These are phyloP conservation scores for Aromia moschata DNA, from an alignment of 2,888 invertebrate genomes.

Conservation along the genomic window DNA sequence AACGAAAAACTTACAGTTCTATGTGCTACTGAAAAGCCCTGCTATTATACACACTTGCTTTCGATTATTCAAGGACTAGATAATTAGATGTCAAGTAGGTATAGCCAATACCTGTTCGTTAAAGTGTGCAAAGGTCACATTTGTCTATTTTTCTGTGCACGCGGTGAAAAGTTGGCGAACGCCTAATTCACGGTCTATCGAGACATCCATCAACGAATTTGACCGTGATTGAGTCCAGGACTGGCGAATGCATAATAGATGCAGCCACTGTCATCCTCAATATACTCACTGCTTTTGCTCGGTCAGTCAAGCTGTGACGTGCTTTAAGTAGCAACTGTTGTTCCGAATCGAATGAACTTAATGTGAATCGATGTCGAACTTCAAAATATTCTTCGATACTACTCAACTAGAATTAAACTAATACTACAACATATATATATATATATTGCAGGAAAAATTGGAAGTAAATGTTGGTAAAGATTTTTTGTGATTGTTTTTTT, in stretches of 20 bases:
- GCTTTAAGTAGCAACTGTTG: conserved; percentile 21
- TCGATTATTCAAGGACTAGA: conserved; percentile 10
- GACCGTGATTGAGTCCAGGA: conserved; percentile 53
- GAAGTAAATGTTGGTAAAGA: too few species aligned
- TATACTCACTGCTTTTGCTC: conserved; percentile 38
- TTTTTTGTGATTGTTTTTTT: too few species aligned
- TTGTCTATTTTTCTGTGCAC: conserved; percentile 34
- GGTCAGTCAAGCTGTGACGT: conserved; percentile 40
- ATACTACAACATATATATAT: too few species aligned
- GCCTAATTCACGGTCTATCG: conserved; percentile 40
- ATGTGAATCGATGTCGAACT: background rate
- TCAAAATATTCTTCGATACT: too few species aligned
- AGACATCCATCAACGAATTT: conserved; percentile 50
- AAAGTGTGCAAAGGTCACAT: conserved; percentile 31
- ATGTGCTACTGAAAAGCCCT: background rate
- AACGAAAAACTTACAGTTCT: background rate
- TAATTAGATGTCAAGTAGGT: conserved; percentile 27
- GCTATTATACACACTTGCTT: background rate
- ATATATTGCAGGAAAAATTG: too few species aligned
- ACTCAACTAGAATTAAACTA: too few species aligned
- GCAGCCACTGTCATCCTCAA: conserved; percentile 28
- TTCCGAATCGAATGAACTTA: background rate
- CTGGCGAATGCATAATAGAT: conserved; percentile 41
- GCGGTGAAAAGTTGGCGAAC: conserved; percentile 26
- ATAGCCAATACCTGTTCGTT: conserved; percentile 15